Conservation (phyloP, 92 coral and sea anemone species). For the Zoanthus sansibaricus region DNA sequence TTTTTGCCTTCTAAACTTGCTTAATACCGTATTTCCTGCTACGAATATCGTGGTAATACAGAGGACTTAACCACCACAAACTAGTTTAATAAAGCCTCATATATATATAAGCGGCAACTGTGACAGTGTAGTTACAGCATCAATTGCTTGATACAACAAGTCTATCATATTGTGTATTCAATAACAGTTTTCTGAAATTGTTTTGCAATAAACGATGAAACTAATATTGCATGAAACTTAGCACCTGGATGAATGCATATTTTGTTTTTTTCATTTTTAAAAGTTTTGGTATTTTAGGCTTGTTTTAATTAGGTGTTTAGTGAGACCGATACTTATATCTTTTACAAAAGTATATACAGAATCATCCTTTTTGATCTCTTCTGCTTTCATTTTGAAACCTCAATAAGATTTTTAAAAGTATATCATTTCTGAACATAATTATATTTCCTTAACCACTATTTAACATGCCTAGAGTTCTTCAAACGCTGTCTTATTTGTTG, state of each 20-base stretch:
- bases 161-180: background rate
- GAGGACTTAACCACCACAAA: background rate
- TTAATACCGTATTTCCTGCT: background rate
- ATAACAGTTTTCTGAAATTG: background rate
- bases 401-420: background rate
- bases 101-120: background rate
- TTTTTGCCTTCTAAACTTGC: background rate
- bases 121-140: background rate
- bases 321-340: background rate
- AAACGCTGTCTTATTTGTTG: conserved; percentile 30
- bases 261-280: background rate
- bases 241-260: conserved; percentile 4
- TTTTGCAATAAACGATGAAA: background rate
- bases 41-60: background rate
- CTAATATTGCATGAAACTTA: background rate
- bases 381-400: background rate
- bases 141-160: background rate
- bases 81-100: background rate
- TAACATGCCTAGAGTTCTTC: background rate
- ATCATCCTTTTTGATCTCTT: background rate
- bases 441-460: conserved; percentile 18
- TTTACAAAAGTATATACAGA: background rate
- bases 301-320: conserved; percentile 5
- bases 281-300: background rate
- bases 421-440: background rate